phyloP scores from a whole-genome alignment of 1,140 invertebrate species.

The Ridgeia piscesae region DNA sequence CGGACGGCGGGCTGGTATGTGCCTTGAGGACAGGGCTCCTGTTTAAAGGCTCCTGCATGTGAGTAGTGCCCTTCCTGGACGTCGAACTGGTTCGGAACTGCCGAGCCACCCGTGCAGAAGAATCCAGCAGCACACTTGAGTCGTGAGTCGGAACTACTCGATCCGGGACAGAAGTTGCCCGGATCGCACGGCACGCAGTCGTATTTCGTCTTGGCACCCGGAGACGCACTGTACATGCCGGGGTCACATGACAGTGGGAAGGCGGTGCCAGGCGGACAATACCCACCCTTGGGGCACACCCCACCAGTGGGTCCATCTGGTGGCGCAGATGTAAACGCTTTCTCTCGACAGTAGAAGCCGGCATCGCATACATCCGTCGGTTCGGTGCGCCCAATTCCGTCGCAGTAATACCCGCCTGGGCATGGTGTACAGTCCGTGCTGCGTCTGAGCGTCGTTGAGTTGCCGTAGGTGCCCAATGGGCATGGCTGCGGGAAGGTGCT shows the following conservation, averaged over 20 bases:
- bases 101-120: conserved; percentile 52
- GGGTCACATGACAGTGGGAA: conserved; percentile 43
- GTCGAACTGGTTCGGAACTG: conserved; percentile 45
- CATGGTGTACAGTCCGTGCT: conserved; percentile 53
- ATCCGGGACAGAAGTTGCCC: conserved; percentile 52
- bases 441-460: conserved; percentile 47
- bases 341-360: conserved; percentile 53
- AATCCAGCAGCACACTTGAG: conserved; percentile 48
- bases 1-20: conserved; percentile 41
- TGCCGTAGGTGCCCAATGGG: conserved; percentile 52
- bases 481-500: conserved; percentile 48
- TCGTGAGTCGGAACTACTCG: conserved; percentile 47
- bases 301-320: conserved; percentile 54
- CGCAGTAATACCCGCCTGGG: conserved; percentile 54
- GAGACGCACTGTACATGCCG: conserved; percentile 48
- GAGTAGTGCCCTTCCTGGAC: conserved; percentile 48
- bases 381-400: conserved; percentile 50
- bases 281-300: conserved; percentile 52
- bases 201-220: conserved; percentile 49
- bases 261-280: conserved; percentile 50
- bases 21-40: conserved; percentile 47
- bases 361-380: conserved; percentile 52
- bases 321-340: conserved; percentile 46
- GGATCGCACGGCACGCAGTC: conserved; percentile 55
- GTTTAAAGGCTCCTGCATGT: conserved; percentile 44